Evolutionary conservation across 2,888 invertebrate genomes (phyloP), one percentile per base, ranked within the genome.

Genomic region (Unio delphinus): DNA sequence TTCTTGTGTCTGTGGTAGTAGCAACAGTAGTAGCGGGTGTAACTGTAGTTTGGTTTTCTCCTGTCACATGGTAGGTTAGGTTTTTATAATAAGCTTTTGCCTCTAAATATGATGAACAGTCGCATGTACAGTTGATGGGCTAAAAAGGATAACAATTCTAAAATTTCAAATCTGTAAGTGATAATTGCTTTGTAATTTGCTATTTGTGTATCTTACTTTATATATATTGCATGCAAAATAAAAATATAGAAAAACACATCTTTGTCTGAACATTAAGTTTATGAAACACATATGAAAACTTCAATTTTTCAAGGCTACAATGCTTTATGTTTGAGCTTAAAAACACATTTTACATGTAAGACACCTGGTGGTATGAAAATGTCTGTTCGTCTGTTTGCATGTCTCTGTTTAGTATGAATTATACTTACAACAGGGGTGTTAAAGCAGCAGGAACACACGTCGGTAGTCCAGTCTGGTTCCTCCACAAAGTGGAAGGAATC

Each of bases 101-200:
- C 34, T 55, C 58, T 11, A 68, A 64, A 30, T 59, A 72, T 4
- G 60, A 66, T n/a, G 61, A 64, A 67, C 78, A 78, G 60, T 74
- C 66, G 65, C 78, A 78, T 7, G 65, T 28, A 26, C 74, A 74
- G 18, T 63, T 58, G n/a, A 34, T 62, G 45, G 62, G 28, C 69
- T 72, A 18, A 26, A 45, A 45, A 45, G 0, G 2, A 45, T 45
- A 45, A 45, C 45, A 45, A 45, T 11, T 11, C 45, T 45, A 4
- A 3, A 45, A 45, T 15, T 45, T 11, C 1, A 45, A 45, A 15
- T 15, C 45, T 45, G 45, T 15, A 45, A 15, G 15, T 4, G 11
- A 45, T 45, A 8, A 45, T 45, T 45, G 11, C 45, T 45, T 45
- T 45, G 45, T 45, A 11, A 45, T 45, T 45, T 45, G 11, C 11